Conservation (phyloP, 2,888 invertebrate species). For the Netelia fuscicornis region DNA sequence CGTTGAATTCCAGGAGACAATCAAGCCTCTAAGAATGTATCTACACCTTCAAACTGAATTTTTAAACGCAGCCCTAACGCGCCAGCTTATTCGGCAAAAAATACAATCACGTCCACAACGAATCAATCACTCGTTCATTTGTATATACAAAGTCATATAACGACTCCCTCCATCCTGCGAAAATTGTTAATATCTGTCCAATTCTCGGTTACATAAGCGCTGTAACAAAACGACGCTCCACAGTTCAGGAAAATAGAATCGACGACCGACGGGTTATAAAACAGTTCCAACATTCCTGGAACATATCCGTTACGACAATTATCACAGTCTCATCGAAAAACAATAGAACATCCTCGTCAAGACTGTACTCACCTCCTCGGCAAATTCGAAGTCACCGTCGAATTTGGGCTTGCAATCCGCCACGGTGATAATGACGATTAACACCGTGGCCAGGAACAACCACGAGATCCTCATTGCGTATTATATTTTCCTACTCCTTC, state of each 20-base stretch:
- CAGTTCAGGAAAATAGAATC: neutral
- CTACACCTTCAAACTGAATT: too few species aligned
- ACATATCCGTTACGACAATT: conserved; percentile 18
- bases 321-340: conserved; percentile 59
- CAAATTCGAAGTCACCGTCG: conserved; percentile 92
- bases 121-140: neutral
- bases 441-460: conserved; percentile 84
- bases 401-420: conserved; percentile 90
- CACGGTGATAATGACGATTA: conserved; percentile 83
- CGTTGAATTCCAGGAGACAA: too few species aligned
- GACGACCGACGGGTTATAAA: neutral
- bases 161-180: neutral
- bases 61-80: too few species aligned
- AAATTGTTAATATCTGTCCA: neutral
- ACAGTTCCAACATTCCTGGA: conserved; percentile 22
- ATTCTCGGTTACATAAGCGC: neutral
- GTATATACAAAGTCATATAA: neutral
- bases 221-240: too few species aligned
- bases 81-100: too few species aligned
- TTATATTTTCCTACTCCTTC: neutral
- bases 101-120: too few species aligned
- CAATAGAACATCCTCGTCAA: conserved; percentile 70
- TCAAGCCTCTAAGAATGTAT: too few species aligned
- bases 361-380: conserved; percentile 89
- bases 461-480: conserved; percentile 84